Percentiles rank a stretch among this genome's conserved stretches.
Conservation (phyloP, 23 tunicate species). For the Styela plicata region DNA sequence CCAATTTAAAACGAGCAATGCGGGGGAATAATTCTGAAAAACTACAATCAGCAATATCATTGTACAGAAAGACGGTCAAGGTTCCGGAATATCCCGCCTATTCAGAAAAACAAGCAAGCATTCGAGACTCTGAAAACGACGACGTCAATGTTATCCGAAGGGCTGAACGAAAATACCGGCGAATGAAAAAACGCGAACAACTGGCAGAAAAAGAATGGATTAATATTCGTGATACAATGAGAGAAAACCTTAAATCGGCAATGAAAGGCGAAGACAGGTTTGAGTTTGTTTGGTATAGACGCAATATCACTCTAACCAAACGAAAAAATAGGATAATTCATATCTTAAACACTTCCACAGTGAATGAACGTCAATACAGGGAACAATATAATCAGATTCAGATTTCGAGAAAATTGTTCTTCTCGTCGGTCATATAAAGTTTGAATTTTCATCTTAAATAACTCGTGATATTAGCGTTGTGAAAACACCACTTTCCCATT, state of each 20-base stretch:
- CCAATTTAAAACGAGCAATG: constrained; percentile 36
- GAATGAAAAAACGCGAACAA: constrained; percentile 42
- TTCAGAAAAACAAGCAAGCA: background rate
- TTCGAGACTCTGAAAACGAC: background rate
- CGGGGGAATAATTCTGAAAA: constrained; percentile 24
- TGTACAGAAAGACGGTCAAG: constrained; percentile 8
- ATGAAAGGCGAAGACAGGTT: constrained; percentile 61
- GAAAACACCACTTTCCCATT: no score
- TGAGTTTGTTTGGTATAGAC: background rate
- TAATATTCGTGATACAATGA: constrained; percentile 30
- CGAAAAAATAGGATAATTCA: no score
- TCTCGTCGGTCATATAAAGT: no score
- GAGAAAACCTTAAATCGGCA: constrained; percentile 40
- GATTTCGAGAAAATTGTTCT: no score
- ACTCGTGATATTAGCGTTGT: no score
- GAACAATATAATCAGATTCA: no score
- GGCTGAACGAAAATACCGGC: constrained; percentile 39
- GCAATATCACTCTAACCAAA: no score
- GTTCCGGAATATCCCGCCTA: background rate
- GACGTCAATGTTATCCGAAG: background rate
- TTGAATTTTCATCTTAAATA: no score
- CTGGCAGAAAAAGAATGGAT: constrained; percentile 38
- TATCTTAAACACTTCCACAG: no score
- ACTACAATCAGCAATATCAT: constrained; percentile 16
- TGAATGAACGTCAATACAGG: no score